Conservation (phyloP, 1,140 invertebrate genomes). For the Mylabris phalerata region DNA sequence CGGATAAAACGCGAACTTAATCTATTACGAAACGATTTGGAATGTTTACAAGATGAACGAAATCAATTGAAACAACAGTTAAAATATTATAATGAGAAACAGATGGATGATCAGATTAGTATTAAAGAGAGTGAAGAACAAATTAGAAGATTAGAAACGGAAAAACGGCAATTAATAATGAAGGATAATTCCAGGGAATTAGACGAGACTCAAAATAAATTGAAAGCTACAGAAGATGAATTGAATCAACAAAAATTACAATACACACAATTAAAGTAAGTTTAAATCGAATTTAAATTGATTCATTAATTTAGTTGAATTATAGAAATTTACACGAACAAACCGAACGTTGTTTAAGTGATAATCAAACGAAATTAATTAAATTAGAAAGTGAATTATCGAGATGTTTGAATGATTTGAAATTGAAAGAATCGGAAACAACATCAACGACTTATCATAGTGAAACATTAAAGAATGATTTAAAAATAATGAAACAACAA, state of each 20-base stretch:
- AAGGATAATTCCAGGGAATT: conserved; percentile 31
- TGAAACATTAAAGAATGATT: conserved; percentile 30
- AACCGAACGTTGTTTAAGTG: conserved; percentile 36
- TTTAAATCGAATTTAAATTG: not conserved
- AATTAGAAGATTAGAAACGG: conserved; percentile 25
- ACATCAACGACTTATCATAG: conserved; percentile 22
- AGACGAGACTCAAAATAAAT: conserved; percentile 24
- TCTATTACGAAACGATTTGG: conserved; percentile 46
- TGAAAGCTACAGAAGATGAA: conserved; percentile 30
- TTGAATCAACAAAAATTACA: conserved; percentile 31
- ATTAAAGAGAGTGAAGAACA: conserved; percentile 24
- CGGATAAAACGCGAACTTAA: conserved; percentile 49
- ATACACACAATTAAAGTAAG: conserved; percentile 38
- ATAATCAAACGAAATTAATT: conserved; percentile 35
- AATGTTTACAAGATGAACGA: conserved; percentile 49
- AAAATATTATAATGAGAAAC: not conserved
- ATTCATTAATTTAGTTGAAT: conserved; percentile 6
- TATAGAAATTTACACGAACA: conserved; percentile 40
- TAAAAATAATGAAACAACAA: conserved; percentile 33
- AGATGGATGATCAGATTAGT: conserved; percentile 8
- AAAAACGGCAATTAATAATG: conserved; percentile 34
- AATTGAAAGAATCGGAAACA: conserved; percentile 15
- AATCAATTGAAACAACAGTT: conserved; percentile 39
- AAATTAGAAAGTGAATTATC: conserved; percentile 33
- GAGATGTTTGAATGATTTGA: conserved; percentile 26